Base-by-base conservation (phyloP, 2,888 invertebrate genomes). In the Rutpela maculata region DNA sequence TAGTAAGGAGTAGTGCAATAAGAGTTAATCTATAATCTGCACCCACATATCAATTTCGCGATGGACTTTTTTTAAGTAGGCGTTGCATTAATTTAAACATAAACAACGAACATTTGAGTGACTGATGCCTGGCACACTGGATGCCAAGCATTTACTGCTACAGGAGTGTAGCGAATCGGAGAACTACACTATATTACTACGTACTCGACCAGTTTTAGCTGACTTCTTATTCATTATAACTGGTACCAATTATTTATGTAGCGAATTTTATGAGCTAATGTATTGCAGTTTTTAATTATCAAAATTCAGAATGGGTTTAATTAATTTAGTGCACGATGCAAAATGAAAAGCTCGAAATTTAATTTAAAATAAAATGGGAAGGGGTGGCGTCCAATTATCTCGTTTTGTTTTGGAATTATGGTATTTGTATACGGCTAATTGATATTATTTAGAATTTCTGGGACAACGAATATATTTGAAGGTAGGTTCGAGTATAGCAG, bases 111-210 rank as follows among this genome's bases (percentile, higher is more conserved):
- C 75, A 73, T 79, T 78, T 83, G 82, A 84, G 76, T 83, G 83
- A 84, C 75, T 79, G 81, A 81, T 81, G 81, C 74, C 73, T 78
- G 79, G 75, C 77, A 76, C 57, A 77, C 77, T 77, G 77, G 80
- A 78, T 76, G 69, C 74, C 78, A 70, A 56, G 75, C 78, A 82
- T 84, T 84, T 83, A 82, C 82, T 81, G 83, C 80, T 78, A 83
- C 84, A 77, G 85, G 84, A 85, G 86, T 85, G 85, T 83, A 86
- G 81, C 86, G 84, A 86, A 87, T 87, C 83, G 81, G 82, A 85
- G 85, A 85, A 84, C 78, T 82, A 85, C 85, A 69, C 57, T 74
- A 19, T 71, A 68, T 69, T 75, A 73, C 73, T 38, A 63, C 43
- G 22, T 71, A 70, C 67, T 22, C 60, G 69, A 26, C 67, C 63